Evolutionary conservation across 2,113 vertebrate genomes (phyloP).

Genomic region (Mus pahari): DNA sequence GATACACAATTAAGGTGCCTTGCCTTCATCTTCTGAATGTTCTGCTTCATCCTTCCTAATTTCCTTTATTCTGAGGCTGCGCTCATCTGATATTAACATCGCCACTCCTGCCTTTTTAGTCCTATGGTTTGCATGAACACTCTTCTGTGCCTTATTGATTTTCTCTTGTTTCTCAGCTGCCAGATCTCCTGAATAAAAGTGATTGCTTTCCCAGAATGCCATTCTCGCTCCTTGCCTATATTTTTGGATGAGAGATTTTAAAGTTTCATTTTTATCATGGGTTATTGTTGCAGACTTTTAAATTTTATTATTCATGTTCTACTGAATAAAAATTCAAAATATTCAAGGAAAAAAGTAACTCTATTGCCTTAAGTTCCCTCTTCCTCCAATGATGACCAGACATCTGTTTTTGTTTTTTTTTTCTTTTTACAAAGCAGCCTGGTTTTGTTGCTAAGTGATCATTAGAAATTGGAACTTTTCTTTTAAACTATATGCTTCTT

Average conservation of each 20-base stretch:
- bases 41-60: neutral
- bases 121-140: neutral
- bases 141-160: conserved; percentile 49
- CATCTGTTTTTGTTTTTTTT: conserved; percentile 50
- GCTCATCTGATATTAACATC: neutral
- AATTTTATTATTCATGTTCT: conserved; percentile 38
- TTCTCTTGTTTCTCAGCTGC: conserved; percentile 57
- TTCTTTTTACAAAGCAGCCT: conserved; percentile 31
- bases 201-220: conserved; percentile 38
- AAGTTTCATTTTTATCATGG: conserved; percentile 35
- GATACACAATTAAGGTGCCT: neutral
- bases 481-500: neutral
- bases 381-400: neutral
- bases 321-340: conserved; percentile 45
- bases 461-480: neutral
- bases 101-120: neutral
- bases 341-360: neutral
- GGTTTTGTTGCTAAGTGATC: neutral
- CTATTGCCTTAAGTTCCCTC: neutral
- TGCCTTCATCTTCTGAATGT: neutral
- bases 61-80: conserved; percentile 17
- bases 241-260: conserved; percentile 65
- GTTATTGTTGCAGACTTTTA: conserved; percentile 47
- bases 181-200: conserved; percentile 51
- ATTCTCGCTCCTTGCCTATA: conserved; percentile 45